Base-by-base conservation (phyloP, 2,797 vertebrate genomes). In the Limosa lapponica region DNA sequence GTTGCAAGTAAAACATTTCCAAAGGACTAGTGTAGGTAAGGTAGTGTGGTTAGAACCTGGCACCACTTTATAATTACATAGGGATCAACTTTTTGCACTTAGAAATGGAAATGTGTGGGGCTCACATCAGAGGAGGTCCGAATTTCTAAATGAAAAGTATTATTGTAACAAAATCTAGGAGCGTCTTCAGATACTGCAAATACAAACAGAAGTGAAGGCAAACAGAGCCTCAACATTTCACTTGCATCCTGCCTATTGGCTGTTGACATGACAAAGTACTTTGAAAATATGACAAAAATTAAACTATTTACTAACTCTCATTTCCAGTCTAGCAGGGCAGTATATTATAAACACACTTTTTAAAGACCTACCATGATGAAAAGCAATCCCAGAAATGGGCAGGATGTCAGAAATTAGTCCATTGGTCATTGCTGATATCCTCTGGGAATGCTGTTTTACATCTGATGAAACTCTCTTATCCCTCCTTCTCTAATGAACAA, bases 231-330 rank as follows among this genome's bases (percentile, higher is more conserved):
- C 28, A 78, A 30, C 62, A 46, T 94, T 78, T 96, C 27, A 28
- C 16, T 90, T 85, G 25, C 27, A 41, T 89, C 90, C 59, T 92
- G 78, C 54, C 77, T 94, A 73, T 74, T 89, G 13, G 30, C 39
- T 94, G 79, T 86, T 97, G 91, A 96, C 87, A 83, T 87, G 88
- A 95, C 72, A 91, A 97, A 96, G 85, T 89, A 93, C 69, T 96
- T 96, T 94, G 44, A 89, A 97, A 97, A 97, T 85, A 96, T 83
- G 54, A 97, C 95, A 96, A 96, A 97, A 96, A 97, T 94, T 94
- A 87, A 95, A 93, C 59, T 90, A 83, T 96, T 97, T 96, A 94
- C 82, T 97, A 88, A 97, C 82, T 92, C 78, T 93, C 52, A 90
- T 93, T 96, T 93, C 79, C 88, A 97, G 66, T 92, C 95, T 91